A percentile compares a stretch with the other conserved stretches of the same genome.
These are phyloP conservation scores for Plutella xylostella DNA, from an alignment of 2,888 invertebrate species.

Conservation along the genomic window DNA sequence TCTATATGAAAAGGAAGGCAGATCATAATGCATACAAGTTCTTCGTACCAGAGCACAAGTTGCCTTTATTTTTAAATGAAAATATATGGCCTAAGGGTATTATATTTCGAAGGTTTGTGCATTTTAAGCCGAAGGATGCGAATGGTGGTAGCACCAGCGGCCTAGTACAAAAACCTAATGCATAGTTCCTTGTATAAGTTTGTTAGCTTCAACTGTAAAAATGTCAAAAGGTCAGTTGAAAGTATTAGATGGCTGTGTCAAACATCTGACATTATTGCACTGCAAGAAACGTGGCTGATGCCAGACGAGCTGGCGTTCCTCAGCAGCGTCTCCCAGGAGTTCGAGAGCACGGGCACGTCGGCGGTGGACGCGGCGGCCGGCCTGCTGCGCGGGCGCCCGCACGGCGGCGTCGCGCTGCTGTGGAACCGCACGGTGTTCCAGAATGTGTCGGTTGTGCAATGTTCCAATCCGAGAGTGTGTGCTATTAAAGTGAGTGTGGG, in stretches of 20 bases:
- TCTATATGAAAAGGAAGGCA: no score
- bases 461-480: background rate
- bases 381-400: background rate
- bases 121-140: no score
- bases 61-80: no score
- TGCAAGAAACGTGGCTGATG: background rate
- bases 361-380: background rate
- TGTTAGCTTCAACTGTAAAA: background rate
- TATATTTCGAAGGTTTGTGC: no score
- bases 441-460: background rate
- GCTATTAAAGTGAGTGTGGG: background rate
- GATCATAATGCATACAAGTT: no score
- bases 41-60: no score
- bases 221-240: background rate
- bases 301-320: background rate
- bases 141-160: no score
- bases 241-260: background rate
- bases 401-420: background rate
- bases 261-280: no score
- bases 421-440: background rate
- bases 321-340: background rate
- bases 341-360: background rate
- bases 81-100: no score
- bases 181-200: no score
- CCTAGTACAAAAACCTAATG: no score